Base-by-base conservation (phyloP, 2,888 invertebrate species). In the Endomychus coccineus region DNA sequence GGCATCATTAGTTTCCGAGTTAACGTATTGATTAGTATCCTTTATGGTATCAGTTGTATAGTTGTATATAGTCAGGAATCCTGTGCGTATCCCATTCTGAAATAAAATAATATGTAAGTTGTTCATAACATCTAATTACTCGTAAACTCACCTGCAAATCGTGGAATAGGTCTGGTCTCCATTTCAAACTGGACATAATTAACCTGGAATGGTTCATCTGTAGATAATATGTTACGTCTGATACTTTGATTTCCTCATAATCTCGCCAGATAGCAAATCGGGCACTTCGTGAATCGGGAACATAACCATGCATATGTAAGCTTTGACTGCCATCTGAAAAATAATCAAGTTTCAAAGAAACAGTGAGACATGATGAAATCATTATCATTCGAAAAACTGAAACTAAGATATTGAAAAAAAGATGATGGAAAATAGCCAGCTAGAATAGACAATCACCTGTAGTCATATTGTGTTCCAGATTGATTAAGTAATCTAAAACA, bases 161-260 rank as follows among this genome's bases (percentile, higher is more conserved):
- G 2, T 59, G 54, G 51, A 76, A 78, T 14, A 88, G 75, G 46
- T 81, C 76, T 0, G 87, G 85, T 13, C 87, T 71, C 89, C 89
- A 90, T 39, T 75, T 71, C 13, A 88, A 67, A n/a, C 76, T 77
- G 40, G 87, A 85, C 1, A 85, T 85, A 9, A 90, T 70, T 1
- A 89, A 69, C 21, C 87, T 72, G 0, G 89, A 89, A 58, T 89
- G 88, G 66, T 90, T 90, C 48, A 90, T 73, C 15, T 81, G 76
- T 27, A 88, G 67, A 60, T 83, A 87, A 13, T 85, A 87, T 3
- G 80, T 75, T 13, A 88, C 66, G 62, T 89, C 89, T 2, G 81
- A 78, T 24, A 87, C 76, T 2, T 75, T 73, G 49, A 84, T 78
- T 60, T 87, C 85, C 45, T 87, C 85, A 54, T 82, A 88, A 50